phyloP scores from a whole-genome alignment of 2,888 invertebrate species.

The Cheilosia pagana region DNA sequence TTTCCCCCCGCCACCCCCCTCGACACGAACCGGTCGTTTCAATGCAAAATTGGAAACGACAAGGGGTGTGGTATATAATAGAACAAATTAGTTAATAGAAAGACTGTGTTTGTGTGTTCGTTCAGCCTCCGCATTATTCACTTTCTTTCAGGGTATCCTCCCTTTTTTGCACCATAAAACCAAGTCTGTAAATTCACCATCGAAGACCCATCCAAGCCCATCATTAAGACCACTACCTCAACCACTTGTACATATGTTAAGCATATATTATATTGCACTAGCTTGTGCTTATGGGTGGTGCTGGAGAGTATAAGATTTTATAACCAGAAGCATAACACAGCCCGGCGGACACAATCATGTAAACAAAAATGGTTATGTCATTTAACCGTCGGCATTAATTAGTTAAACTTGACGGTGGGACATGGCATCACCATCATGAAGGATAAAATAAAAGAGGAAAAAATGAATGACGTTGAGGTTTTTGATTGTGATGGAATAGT shows the following conservation, averaged over 20 bases:
- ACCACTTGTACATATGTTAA: conserved; percentile 56
- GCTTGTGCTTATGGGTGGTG: conserved; percentile 34
- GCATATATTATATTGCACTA: conserved; percentile 31
- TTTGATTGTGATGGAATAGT: conserved; percentile 68
- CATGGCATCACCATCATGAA: conserved; percentile 10
- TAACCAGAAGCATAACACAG: conserved; percentile 40
- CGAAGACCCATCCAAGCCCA: conserved; percentile 16
- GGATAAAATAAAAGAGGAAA: conserved; percentile 5
- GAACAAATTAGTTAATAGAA: conserved; percentile 69
- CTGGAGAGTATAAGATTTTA: conserved; percentile 20
- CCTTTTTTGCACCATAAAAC: conserved; percentile 31
- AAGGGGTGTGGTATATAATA: conserved; percentile 43
- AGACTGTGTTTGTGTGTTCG: background rate
- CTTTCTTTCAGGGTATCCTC: conserved; percentile 62
- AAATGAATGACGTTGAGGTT: conserved; percentile 50
- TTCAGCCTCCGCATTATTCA: conserved; percentile 46
- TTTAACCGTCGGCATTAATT: conserved; percentile 71
- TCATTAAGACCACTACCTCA: conserved; percentile 26
- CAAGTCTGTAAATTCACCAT: background rate
- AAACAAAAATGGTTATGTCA: conserved; percentile 67
- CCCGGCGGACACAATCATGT: conserved; percentile 44
- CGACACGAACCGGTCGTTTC: background rate
- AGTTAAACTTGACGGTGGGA: conserved; percentile 41
- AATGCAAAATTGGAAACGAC: conserved; percentile 33
- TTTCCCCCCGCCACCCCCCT: conserved; percentile 33